These are phyloP conservation scores for Mastomys natalensis DNA, from an alignment of 2,113 vertebrate species.

Conservation along the genomic window DNA sequence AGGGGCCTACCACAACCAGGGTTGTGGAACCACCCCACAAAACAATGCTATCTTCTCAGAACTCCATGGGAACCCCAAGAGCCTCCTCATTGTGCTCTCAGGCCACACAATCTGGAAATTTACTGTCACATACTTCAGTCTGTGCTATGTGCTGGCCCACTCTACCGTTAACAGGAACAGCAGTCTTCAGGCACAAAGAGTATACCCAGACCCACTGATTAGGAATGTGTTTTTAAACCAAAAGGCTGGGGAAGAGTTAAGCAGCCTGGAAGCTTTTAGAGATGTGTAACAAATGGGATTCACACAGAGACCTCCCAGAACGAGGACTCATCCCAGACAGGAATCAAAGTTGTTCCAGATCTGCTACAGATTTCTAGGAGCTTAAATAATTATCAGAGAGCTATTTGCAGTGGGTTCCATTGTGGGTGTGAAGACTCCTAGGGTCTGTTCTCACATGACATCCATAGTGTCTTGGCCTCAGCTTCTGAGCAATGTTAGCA, in stretches of 20 bases:
- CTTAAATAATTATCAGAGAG: slow-evolving; percentile 72
- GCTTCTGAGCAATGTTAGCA: neutral
- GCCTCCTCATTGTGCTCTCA: slow-evolving; percentile 10
- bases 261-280: slow-evolving; percentile 80
- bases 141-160: slow-evolving; percentile 45
- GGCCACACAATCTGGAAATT: slow-evolving; percentile 68
- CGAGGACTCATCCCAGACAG: slow-evolving; percentile 74
- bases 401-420: slow-evolving; percentile 56
- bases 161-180: slow-evolving; percentile 47
- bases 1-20: slow-evolving; percentile 44
- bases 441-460: slow-evolving; percentile 4
- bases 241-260: slow-evolving; percentile 79
- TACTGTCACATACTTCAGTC: slow-evolving; percentile 74
- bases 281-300: slow-evolving; percentile 76
- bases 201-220: slow-evolving; percentile 70
- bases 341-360: slow-evolving; percentile 75
- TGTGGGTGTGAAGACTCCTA: neutral
- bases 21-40: slow-evolving; percentile 76
- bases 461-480: neutral
- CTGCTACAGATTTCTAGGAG: slow-evolving; percentile 71
- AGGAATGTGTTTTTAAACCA: slow-evolving; percentile 75
- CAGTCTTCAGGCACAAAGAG: slow-evolving; percentile 72
- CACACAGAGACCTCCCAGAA: slow-evolving; percentile 78
- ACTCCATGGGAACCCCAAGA: neutral
- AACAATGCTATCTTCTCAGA: slow-evolving; percentile 65